Conservation (phyloP, 2,113 vertebrate genomes). For the Charadrius vociferus region DNA sequence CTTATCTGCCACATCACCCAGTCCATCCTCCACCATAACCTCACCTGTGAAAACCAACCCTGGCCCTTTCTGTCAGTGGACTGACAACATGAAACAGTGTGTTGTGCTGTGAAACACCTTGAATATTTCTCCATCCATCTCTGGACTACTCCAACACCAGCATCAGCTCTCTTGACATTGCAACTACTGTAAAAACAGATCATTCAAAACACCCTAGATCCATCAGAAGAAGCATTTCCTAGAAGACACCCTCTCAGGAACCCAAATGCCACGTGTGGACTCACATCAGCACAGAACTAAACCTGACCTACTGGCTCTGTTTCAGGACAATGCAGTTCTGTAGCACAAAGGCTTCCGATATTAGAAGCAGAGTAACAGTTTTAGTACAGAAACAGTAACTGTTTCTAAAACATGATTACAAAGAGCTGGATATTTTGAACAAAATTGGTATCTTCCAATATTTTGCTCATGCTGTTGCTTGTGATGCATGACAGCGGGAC, state of each 20-base stretch:
- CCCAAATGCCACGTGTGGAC: not conserved
- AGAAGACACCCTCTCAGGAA: not conserved
- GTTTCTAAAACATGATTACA: not conserved
- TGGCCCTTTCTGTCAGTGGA: not conserved
- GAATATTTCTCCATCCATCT: not conserved
- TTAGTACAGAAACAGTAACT: not conserved
- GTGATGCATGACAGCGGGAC: not conserved
- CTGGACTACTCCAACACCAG: not conserved
- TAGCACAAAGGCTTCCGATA: not conserved
- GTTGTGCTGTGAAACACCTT: not conserved
- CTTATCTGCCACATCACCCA: not conserved
- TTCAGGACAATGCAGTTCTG: not conserved
- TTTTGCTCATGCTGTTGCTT: not conserved
- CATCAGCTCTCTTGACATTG: not conserved
- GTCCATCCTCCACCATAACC: not conserved
- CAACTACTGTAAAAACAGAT: not conserved
- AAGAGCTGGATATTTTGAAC: not conserved
- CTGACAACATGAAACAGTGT: not conserved
- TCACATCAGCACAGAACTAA: not conserved
- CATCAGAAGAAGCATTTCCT: not conserved
- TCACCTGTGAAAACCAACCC: not conserved
- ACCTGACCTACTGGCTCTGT: not conserved
- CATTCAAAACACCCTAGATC: not conserved
- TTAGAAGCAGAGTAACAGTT: not conserved
- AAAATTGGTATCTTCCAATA: not conserved